Evolutionary conservation across 1,140 invertebrate genomes (phyloP).

Genomic region (Trichomalopsis sarcophagae): DNA sequence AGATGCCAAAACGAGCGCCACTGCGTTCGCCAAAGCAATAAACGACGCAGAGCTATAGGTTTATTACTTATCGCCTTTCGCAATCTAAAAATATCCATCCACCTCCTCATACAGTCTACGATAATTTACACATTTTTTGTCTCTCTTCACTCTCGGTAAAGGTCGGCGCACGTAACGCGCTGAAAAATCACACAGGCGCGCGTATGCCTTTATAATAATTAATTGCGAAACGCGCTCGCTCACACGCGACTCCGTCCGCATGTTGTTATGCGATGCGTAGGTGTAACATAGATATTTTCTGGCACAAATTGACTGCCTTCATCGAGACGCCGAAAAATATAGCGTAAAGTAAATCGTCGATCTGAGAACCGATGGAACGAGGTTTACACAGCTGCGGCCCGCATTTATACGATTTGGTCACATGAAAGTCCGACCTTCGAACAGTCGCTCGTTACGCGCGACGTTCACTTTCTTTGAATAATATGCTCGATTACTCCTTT

Average conservation of each 20-base stretch:
- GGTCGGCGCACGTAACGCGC: neutral
- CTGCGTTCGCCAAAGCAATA: too few relatives aligned
- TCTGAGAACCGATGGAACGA: slow-evolving; percentile 12
- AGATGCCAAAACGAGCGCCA: neutral
- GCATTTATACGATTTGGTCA: neutral
- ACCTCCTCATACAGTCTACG: too few relatives aligned
- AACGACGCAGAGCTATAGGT: neutral
- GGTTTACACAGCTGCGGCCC: neutral
- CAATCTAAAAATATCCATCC: too few relatives aligned
- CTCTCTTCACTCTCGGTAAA: neutral
- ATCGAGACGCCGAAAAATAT: neutral
- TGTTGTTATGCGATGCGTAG: neutral
- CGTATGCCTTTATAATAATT: neutral
- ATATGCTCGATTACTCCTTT: neutral
- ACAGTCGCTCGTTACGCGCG: neutral
- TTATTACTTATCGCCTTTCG: neutral
- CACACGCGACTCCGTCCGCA: neutral
- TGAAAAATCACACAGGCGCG: neutral
- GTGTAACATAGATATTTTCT: neutral
- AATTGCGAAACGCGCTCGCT: slow-evolving; percentile 5
- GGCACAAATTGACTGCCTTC: neutral
- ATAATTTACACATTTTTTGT: too few relatives aligned
- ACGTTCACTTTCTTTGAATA: neutral
- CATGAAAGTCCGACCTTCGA: slow-evolving; percentile 1
- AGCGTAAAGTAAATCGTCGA: slow-evolving; percentile 3